These are phyloP conservation scores for Gastrophysa polygoni DNA, from an alignment of 2,888 invertebrate genomes.

Conservation along the genomic window DNA sequence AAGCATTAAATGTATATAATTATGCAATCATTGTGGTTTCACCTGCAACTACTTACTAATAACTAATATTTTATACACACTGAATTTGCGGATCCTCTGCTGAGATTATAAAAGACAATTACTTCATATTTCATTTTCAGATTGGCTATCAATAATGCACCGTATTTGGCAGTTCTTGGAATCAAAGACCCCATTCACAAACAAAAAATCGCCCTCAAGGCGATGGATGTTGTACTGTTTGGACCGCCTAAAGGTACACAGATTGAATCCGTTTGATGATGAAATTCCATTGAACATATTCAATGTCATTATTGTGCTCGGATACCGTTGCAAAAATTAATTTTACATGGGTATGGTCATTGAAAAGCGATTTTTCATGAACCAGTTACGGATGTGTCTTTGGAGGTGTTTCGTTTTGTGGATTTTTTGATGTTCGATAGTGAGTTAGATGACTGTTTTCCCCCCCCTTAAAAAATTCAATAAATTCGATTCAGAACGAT, in stretches of 20 bases:
- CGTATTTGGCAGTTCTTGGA: conserved; percentile 86
- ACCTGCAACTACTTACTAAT: no score
- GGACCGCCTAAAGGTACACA: conserved; percentile 92
- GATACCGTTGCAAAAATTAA: neutral
- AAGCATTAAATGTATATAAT: no score
- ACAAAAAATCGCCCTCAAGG: conserved; percentile 95
- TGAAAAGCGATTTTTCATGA: neutral
- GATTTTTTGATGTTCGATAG: neutral
- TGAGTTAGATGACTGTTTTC: neutral
- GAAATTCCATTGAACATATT: neutral
- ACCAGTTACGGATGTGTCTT: neutral
- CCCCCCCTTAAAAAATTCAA: no score
- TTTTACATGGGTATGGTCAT: neutral
- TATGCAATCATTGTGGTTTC: no score
- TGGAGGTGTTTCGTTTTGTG: neutral
- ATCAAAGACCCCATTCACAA: conserved; percentile 98
- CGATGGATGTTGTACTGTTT: conserved; percentile 98
- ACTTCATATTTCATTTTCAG: conserved; percentile 59
- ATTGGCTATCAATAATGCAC: conserved; percentile 93
- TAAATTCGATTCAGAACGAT: no score
- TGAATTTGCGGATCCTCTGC: no score
- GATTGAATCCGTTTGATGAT: neutral
- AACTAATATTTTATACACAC: no score
- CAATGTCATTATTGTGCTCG: neutral
- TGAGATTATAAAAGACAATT: no score